A percentile compares a stretch with the other conserved stretches of the same genome.
phyloP scores from a whole-genome alignment of 92 coral and sea anemone genomes.

The Bergia puertoricense region DNA sequence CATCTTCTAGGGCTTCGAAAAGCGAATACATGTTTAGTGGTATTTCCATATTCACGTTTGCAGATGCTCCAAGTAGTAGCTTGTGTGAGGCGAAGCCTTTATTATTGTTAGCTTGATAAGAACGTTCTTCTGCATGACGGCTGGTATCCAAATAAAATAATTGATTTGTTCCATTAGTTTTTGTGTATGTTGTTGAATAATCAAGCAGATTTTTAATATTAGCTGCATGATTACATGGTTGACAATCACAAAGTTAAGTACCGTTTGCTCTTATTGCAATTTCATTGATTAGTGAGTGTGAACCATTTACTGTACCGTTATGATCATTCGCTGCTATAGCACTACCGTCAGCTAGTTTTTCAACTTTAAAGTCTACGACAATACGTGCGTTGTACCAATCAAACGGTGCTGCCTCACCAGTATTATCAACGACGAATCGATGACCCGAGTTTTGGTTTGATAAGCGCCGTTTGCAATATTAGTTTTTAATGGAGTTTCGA shows the following conservation, averaged over 20 bases:
- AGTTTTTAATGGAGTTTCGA: too few species aligned
- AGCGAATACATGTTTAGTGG: background rate
- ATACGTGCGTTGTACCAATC: too few species aligned
- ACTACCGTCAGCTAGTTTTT: too few species aligned
- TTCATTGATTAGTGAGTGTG: background rate
- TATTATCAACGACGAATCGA: too few species aligned
- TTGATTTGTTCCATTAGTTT: background rate
- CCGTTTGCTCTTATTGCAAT: background rate
- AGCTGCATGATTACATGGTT: background rate
- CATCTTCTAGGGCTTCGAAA: background rate
- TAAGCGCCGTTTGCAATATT: too few species aligned
- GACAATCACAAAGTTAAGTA: background rate
- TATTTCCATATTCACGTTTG: background rate
- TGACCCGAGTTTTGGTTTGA: too few species aligned
- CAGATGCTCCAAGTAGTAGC: background rate
- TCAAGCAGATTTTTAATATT: background rate
- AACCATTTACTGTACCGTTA: too few species aligned
- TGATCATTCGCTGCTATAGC: too few species aligned
- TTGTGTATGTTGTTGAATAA: background rate
- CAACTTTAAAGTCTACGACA: too few species aligned
- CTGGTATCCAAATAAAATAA: constrained; percentile 36
- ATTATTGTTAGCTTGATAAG: background rate
- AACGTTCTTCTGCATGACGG: background rate
- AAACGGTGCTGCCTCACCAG: too few species aligned
- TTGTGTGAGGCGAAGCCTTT: background rate